Base-by-base conservation (phyloP, 2,888 invertebrate genomes). In the Hartigia nigra region DNA sequence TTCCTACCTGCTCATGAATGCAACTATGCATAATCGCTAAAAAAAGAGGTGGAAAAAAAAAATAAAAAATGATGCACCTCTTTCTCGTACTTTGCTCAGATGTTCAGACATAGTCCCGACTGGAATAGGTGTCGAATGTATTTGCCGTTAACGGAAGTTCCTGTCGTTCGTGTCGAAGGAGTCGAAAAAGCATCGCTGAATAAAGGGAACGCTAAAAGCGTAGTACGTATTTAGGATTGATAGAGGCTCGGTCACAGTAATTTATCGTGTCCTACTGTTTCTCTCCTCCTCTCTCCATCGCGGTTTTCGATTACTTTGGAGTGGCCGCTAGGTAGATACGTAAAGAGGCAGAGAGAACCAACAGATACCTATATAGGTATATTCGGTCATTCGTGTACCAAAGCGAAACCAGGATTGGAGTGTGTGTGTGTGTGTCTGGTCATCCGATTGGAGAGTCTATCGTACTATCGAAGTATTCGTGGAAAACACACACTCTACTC, bases 221-320 rank as follows among this genome's bases (percentile, higher is more conserved):
- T 82, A 81, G 85, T 84, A 84, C 86, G 84, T 84, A 84, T 86
- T 87, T 86, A 84, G 84, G 84, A 89, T 87, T 84, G 86, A 88
- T 83, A 83, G 81, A 80, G 81, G 78, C 76, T 79, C 81, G 81
- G 80, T 82, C 81, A 79, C 83, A 78, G 86, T 87, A 88, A 89
- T 88, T 89, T 88, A 88, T 89, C 86, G 85, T 79, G 69, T 76
- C 80, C 78, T 81, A 81, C 82, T 77, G 74, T 23, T 69, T 69
- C 77, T 74, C 72, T 39, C 70, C 14, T 23, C 31, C 36, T n/a
- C 31, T 36, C 76, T 37, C 37, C 75, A 37, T 35, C 79, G 79
- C 78, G 83, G 84, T 88, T 88, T 90, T 90, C 86, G 86, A 88
- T 90, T 88, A 89, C 86, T 86, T 84, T 86, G 81, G 85, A 89